These are phyloP conservation scores for Mungos mungo DNA, from an alignment of 2,113 vertebrate species.

Conservation along the genomic window DNA sequence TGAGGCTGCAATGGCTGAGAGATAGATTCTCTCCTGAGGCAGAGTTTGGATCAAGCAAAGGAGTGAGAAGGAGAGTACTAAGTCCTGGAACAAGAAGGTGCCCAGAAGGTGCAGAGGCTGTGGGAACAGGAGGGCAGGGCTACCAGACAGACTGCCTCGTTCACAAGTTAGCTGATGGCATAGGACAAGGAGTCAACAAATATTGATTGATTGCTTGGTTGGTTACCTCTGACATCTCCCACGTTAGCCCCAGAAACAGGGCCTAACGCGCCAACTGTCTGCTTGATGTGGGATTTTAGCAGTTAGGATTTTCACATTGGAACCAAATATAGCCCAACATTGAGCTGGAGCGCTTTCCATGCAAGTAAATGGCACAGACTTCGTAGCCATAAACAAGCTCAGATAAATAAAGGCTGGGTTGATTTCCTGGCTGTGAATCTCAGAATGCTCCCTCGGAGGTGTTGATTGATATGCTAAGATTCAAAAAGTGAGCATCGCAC, in stretches of 20 bases:
- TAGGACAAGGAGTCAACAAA: neutral
- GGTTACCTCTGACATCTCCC: neutral
- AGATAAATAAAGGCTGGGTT: neutral
- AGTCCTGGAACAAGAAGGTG: neutral
- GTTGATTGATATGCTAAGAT: constrained; percentile 11
- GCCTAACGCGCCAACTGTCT: neutral
- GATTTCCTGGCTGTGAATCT: neutral
- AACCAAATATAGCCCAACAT: neutral
- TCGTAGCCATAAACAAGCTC: neutral
- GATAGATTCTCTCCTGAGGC: neutral
- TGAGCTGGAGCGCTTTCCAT: neutral
- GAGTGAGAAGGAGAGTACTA: neutral
- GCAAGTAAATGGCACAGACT: neutral
- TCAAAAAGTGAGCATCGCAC: neutral
- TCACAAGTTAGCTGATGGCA: neutral
- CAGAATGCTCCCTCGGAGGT: neutral
- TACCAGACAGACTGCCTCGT: neutral
- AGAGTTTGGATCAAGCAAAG: neutral
- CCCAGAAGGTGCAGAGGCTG: neutral
- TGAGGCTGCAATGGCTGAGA: neutral
- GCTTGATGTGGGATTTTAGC: neutral
- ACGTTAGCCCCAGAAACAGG: neutral
- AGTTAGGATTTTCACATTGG: neutral
- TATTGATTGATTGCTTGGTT: neutral
- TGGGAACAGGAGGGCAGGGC: neutral